Conservation (phyloP, 2,113 vertebrate species). For the Jaculus jaculus region DNA sequence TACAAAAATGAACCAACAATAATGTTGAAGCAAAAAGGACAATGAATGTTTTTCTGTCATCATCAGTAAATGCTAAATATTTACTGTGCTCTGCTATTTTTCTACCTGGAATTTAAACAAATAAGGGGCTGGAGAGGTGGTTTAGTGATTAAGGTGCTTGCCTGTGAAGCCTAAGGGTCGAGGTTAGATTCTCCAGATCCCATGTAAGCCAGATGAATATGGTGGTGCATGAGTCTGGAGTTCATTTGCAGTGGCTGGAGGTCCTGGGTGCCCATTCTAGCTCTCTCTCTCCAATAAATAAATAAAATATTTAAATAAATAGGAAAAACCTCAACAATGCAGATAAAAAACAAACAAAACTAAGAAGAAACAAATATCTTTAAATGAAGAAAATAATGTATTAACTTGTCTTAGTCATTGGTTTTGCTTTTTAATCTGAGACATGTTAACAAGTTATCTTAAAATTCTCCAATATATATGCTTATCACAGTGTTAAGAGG, state of each 20-base stretch:
- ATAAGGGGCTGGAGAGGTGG: too few relatives aligned
- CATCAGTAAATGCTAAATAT: slow-evolving; percentile 3
- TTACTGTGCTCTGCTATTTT: background rate
- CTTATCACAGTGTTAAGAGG: background rate
- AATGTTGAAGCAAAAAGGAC: background rate
- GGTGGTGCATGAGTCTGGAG: too few relatives aligned
- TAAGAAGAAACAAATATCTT: slow-evolving; percentile 18
- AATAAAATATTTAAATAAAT: too few relatives aligned
- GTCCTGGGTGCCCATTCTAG: too few relatives aligned
- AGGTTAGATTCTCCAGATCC: too few relatives aligned
- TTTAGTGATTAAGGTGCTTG: too few relatives aligned
- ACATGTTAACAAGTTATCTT: slow-evolving; percentile 7
- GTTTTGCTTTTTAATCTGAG: slow-evolving; percentile 26
- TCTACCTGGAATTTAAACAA: background rate
- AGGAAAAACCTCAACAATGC: background rate
- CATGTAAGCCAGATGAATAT: too few relatives aligned
- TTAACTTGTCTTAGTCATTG: slow-evolving; percentile 22
- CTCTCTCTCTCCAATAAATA: too few relatives aligned
- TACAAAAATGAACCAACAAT: background rate
- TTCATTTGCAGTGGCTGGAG: too few relatives aligned
- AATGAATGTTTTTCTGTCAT: background rate
- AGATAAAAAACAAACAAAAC: background rate
- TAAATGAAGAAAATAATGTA: slow-evolving; percentile 4
- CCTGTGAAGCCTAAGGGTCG: too few relatives aligned
- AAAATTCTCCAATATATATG: background rate